Evolutionary conservation across 2,888 invertebrate genomes (phyloP), one percentile per base, ranked within the genome.

Genomic region (Lasioglossum figueresi): DNA sequence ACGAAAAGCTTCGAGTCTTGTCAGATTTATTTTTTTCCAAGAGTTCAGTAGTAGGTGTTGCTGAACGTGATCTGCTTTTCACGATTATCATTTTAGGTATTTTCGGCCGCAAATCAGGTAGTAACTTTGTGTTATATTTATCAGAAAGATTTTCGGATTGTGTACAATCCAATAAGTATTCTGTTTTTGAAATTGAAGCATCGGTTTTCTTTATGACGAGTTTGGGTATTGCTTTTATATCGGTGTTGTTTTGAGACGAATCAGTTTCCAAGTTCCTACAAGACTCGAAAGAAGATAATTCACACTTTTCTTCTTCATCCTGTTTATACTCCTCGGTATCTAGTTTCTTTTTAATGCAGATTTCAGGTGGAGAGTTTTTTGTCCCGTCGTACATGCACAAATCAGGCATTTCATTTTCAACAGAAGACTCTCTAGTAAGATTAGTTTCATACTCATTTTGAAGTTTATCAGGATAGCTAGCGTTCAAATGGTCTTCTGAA

Each of bases 81-180:
- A 93, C 90, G 72, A 95, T 95, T 73, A 95, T 94, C 94, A 95
- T 95, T 84, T 94, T 95, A 68, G 95, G 95, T 89, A 95, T 94
- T 81, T 95, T 95, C 3, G 93, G 94, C 77, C 93, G 92, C 6
- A 79, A 75, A 12, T 81, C 87, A 0, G 80, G 68, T 2, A 75
- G 52, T 6, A 82, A 74, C 40, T 87, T 82, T 8, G 79, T 23
- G n/a, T 79, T 86, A 45, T 79, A 82, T 16, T 8, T 76, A n/a
- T 82, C 56, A 8, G 43, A 40, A 23, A 34, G 31, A 71, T 52
- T 63, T 16, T 71, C 73, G 34, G 40, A 23, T n/a, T 86, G 68
- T 16, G 23, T 31, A 6, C 16, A 16, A 37, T 76, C 48, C 8
- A 68, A 34, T 14, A 74, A 59, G 34, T 73, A 56, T 56, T 68